These are phyloP conservation scores for Trissolcus brochymenae DNA, from an alignment of 2,888 invertebrate species.

Conservation along the genomic window DNA sequence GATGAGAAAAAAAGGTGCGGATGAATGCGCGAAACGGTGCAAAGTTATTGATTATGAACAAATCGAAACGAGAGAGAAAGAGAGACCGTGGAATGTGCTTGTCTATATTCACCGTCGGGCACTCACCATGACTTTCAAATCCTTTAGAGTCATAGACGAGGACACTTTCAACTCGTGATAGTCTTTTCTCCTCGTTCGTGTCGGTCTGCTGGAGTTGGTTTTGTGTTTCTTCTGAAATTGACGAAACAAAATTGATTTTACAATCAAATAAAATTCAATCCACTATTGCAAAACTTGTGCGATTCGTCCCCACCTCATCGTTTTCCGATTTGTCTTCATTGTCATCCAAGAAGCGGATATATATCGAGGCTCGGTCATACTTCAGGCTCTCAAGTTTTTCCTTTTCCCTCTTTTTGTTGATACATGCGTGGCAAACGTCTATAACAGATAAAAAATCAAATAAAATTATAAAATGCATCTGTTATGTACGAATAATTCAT, in stretches of 20 bases:
- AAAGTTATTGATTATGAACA: conserved; percentile 31
- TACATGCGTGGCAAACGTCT: conserved; percentile 70
- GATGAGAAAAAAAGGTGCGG: conserved; percentile 19
- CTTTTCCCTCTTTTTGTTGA: conserved; percentile 69
- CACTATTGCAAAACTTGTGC: not conserved
- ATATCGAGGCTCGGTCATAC: conserved; percentile 73
- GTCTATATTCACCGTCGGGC: not conserved
- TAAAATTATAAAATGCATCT: conserved; percentile 1
- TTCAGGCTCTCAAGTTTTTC: conserved; percentile 72
- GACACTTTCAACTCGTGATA: conserved; percentile 72
- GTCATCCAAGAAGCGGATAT: conserved; percentile 72
- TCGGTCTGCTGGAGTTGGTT: conserved; percentile 63
- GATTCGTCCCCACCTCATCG: conserved; percentile 60
- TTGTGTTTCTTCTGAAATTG: conserved; percentile 45
- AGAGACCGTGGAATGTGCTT: conserved; percentile 17
- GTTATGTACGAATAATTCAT: not conserved
- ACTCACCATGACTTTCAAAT: conserved; percentile 72
- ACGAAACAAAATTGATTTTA: not conserved
- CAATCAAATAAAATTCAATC: conserved; percentile 1
- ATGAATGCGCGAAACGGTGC: conserved; percentile 7
- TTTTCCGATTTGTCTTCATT: conserved; percentile 67
- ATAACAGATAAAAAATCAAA: conserved; percentile 8
- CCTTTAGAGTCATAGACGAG: conserved; percentile 70
- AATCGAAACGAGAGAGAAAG: conserved; percentile 12
- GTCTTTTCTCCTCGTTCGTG: conserved; percentile 71